Conservation (phyloP, 2,797 vertebrate species). For the Bucorvus abyssinicus region DNA sequence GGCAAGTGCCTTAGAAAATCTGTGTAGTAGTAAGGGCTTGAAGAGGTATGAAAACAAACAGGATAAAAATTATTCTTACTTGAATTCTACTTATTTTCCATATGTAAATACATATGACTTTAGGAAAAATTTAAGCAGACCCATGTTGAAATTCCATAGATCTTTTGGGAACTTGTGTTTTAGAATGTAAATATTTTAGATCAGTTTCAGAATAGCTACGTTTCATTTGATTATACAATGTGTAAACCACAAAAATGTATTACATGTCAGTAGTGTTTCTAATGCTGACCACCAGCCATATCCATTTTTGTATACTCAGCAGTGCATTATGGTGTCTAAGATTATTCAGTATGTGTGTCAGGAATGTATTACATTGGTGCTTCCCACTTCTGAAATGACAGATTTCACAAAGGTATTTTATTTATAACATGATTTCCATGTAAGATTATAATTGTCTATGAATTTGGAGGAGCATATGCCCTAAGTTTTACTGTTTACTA, state of each 20-base stretch:
- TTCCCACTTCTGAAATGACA: not conserved
- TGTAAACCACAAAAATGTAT: not conserved
- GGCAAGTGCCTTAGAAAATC: not conserved
- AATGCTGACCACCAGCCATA: not conserved
- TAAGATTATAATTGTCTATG: not conserved
- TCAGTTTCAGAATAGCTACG: constrained; percentile 38
- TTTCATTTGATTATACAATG: not conserved
- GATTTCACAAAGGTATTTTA: not conserved
- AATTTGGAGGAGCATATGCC: not conserved
- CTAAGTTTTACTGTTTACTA: not conserved
- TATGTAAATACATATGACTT: not conserved
- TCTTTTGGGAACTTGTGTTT: not conserved
- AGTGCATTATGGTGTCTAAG: constrained; percentile 11
- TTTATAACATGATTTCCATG: not conserved
- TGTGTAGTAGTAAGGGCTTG: not conserved
- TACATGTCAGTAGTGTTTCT: not conserved
- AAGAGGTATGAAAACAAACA: constrained; percentile 60
- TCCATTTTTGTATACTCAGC: not conserved
- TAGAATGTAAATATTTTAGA: not conserved
- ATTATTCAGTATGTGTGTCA: not conserved
- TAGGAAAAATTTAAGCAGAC: not conserved
- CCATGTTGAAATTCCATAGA: not conserved
- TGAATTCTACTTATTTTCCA: constrained; percentile 27
- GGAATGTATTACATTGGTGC: not conserved
- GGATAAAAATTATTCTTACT: constrained; percentile 50